Percentiles rank a stretch among this genome's conserved stretches.
phyloP scores from a whole-genome alignment of 1,140 invertebrate genomes.

The Lasioglossum albipes region DNA sequence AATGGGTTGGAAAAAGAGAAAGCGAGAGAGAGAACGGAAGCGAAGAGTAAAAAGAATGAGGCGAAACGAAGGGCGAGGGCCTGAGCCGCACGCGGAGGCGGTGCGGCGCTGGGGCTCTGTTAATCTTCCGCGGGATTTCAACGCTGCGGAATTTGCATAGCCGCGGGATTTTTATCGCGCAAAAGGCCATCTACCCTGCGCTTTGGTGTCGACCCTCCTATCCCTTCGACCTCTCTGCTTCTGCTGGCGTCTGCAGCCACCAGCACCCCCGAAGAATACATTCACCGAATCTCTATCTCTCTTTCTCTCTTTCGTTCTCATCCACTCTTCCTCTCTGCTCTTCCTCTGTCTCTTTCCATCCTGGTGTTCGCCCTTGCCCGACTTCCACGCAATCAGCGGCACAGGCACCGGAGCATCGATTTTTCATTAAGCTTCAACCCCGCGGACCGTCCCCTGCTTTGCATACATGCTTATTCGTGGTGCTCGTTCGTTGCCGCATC shows the following conservation, averaged over 20 bases:
- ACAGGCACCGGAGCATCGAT: constrained; percentile 51
- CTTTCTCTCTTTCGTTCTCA: too few species aligned
- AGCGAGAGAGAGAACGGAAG: background rate
- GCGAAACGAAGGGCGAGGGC: constrained; percentile 30
- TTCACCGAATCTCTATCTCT: background rate
- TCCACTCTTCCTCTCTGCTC: background rate
- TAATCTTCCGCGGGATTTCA: constrained; percentile 64
- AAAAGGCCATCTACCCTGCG: constrained; percentile 41
- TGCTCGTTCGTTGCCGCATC: constrained; percentile 25
- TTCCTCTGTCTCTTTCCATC: background rate
- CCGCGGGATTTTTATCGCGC: constrained; percentile 65
- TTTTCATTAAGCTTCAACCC: constrained; percentile 60
- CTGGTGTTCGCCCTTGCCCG: background rate
- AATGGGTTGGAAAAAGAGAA: background rate
- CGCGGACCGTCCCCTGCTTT: constrained; percentile 52
- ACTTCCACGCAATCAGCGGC: constrained; percentile 31
- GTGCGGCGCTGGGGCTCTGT: constrained; percentile 36
- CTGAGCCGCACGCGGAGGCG: background rate
- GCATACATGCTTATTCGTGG: constrained; percentile 58
- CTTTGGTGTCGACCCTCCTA: constrained; percentile 2
- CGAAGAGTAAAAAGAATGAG: background rate
- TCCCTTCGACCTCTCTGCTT: constrained; percentile 11
- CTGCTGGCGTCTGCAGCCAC: background rate
- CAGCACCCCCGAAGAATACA: constrained; percentile 3
- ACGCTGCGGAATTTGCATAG: constrained; percentile 66